These are phyloP conservation scores for Choreutis nemorana DNA, from an alignment of 2,888 invertebrate species.

Conservation along the genomic window DNA sequence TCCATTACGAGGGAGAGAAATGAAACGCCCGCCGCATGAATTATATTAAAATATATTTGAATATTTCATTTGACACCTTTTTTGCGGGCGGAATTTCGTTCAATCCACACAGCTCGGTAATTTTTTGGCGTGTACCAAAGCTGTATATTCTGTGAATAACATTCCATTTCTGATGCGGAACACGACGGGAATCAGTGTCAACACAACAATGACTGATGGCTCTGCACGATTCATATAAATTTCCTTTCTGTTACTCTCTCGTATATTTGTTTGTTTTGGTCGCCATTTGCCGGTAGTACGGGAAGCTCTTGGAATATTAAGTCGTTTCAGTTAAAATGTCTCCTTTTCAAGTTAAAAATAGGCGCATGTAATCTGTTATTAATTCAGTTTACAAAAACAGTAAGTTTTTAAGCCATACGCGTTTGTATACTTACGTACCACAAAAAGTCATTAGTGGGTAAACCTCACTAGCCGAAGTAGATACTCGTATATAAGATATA, in stretches of 20 bases:
- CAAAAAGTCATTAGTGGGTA: slow-evolving; percentile 30
- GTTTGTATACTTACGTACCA: slow-evolving; percentile 9
- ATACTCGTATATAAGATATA: too few relatives aligned
- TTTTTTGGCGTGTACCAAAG: slow-evolving; percentile 60
- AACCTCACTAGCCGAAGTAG: slow-evolving; percentile 17
- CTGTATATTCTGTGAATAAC: slow-evolving; percentile 60
- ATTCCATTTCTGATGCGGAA: slow-evolving; percentile 61
- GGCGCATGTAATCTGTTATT: too few relatives aligned
- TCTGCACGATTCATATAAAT: slow-evolving; percentile 28
- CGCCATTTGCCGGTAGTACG: too few relatives aligned
- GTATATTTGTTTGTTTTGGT: too few relatives aligned
- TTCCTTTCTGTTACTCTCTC: too few relatives aligned
- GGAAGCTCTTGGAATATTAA: too few relatives aligned
- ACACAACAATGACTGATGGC: slow-evolving; percentile 13
- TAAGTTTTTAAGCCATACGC: slow-evolving; percentile 1
- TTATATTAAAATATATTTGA: slow-evolving; percentile 68
- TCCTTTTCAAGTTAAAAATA: too few relatives aligned
- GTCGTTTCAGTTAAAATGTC: too few relatives aligned
- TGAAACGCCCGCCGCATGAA: slow-evolving; percentile 67
- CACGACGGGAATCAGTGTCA: slow-evolving; percentile 60
- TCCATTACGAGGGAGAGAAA: slow-evolving; percentile 67
- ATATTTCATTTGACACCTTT: slow-evolving; percentile 68
- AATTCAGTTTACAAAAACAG: too few relatives aligned
- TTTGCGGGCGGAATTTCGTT: slow-evolving; percentile 61
- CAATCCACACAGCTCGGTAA: slow-evolving; percentile 56